Evolutionary conservation across 2,113 vertebrate genomes (phyloP).

Genomic region (Isichthys henryi): DNA sequence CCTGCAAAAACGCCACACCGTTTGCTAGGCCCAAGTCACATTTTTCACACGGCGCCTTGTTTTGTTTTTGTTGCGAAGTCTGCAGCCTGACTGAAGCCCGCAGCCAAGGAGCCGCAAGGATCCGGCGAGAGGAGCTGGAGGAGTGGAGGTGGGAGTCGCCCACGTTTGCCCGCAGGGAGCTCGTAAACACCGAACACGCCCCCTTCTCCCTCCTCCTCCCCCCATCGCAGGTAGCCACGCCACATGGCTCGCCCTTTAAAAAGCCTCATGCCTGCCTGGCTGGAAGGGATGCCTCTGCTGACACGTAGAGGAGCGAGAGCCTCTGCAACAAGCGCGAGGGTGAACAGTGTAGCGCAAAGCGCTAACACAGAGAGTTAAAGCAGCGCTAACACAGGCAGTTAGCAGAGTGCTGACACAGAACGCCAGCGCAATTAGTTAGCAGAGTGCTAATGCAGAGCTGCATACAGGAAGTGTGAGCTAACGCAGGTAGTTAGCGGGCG

Average conservation of each 20-base stretch:
- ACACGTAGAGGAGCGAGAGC: conserved; percentile 32
- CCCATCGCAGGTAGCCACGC: conserved; percentile 27
- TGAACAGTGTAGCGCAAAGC: neutral
- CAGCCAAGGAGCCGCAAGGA: neutral
- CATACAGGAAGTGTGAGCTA: neutral
- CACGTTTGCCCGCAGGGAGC: conserved; percentile 33
- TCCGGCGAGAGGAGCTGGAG: conserved; percentile 23
- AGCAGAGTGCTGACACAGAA: neutral
- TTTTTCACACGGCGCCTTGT: neutral
- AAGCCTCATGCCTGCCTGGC: conserved; percentile 35
- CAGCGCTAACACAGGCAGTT: neutral
- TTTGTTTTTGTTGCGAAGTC: neutral
- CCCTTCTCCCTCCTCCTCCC: conserved; percentile 7
- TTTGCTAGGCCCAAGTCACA: neutral
- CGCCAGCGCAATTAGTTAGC: neutral
- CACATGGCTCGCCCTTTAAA: conserved; percentile 50
- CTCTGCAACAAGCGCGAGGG: conserved; percentile 28
- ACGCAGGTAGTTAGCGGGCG: neutral
- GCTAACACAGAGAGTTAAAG: neutral
- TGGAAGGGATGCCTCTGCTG: conserved; percentile 11
- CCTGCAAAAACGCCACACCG: neutral
- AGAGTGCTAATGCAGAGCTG: neutral
- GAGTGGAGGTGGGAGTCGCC: conserved; percentile 35
- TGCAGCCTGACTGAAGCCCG: neutral
- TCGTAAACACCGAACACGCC: conserved; percentile 38